phyloP scores from a whole-genome alignment of 2,797 vertebrate genomes.

The Labeo calbasu region DNA sequence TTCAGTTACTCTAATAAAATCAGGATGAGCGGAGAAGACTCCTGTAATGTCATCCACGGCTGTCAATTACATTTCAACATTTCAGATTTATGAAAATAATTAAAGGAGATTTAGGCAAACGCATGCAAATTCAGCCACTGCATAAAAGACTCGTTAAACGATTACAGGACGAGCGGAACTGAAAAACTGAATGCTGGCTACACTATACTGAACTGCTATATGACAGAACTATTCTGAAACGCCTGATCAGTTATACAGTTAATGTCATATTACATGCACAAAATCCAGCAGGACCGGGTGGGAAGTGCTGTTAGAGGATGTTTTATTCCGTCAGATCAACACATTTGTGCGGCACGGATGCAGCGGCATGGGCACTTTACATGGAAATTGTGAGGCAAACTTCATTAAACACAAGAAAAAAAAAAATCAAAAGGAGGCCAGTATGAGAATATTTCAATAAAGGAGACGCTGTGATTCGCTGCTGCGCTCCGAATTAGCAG shows the following conservation, averaged over 20 bases:
- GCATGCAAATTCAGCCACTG: not conserved
- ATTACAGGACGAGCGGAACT: not conserved
- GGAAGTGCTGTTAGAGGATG: conserved; percentile 18
- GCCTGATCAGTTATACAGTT: conserved; percentile 21
- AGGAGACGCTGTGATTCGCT: not conserved
- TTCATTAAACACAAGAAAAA: conserved; percentile 28
- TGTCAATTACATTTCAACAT: conserved; percentile 18
- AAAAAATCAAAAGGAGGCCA: conserved; percentile 25
- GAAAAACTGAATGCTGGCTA: not conserved
- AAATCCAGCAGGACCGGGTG: not conserved
- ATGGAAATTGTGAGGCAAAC: conserved; percentile 4
- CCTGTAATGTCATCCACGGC: conserved; percentile 1
- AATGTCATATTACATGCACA: conserved; percentile 8
- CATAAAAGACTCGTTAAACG: conserved; percentile 8
- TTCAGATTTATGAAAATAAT: conserved; percentile 30
- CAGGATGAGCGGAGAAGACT: not conserved
- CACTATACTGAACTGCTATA: not conserved
- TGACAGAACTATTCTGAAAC: not conserved
- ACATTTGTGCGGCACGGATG: not conserved
- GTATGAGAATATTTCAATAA: conserved; percentile 24
- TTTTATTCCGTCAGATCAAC: conserved; percentile 41
- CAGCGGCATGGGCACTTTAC: not conserved
- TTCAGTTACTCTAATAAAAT: conserved; percentile 8
- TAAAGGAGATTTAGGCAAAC: conserved; percentile 5
- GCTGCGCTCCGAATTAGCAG: conserved; percentile 3